A percentile compares a stretch with the other conserved stretches of the same genome.
Conservation (phyloP, 2,888 invertebrate genomes). For the Dione juno region DNA sequence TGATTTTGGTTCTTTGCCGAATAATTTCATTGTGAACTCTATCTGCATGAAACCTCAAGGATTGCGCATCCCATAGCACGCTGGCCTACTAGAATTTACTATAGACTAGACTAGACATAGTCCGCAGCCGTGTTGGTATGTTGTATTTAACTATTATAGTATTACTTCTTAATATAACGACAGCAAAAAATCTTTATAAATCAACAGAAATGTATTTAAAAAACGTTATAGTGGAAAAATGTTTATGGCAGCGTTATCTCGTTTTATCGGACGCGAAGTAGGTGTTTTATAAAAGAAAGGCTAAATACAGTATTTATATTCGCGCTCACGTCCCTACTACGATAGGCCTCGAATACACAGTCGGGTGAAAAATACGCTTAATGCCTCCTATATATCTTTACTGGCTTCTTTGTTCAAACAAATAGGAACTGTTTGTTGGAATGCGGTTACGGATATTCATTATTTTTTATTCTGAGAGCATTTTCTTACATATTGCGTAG, state of each 20-base stretch:
- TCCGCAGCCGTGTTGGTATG: too few species aligned
- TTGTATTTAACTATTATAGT: too few species aligned
- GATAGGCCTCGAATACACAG: constrained; percentile 22
- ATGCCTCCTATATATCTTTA: constrained; percentile 22
- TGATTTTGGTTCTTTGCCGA: too few species aligned
- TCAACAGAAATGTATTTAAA: constrained; percentile 12
- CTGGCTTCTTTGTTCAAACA: constrained; percentile 16
- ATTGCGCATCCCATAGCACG: too few species aligned
- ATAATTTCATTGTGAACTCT: too few species aligned
- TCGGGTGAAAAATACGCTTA: constrained; percentile 21
- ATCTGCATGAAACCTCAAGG: too few species aligned
- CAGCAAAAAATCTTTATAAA: background rate
- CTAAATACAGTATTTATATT: constrained; percentile 42
- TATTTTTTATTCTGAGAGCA: background rate
- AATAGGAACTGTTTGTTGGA: constrained; percentile 8
- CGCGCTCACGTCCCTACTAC: constrained; percentile 34
- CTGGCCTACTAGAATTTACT: background rate
- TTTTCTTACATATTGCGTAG: background rate
- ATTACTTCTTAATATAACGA: background rate
- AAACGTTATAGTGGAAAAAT: constrained; percentile 17
- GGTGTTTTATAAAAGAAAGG: constrained; percentile 27
- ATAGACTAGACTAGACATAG: too few species aligned
- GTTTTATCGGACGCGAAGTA: constrained; percentile 25
- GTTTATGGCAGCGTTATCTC: constrained; percentile 20
- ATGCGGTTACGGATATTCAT: background rate